Conservation (phyloP, 2,888 invertebrate species). For the Drosophila buzzatii region DNA sequence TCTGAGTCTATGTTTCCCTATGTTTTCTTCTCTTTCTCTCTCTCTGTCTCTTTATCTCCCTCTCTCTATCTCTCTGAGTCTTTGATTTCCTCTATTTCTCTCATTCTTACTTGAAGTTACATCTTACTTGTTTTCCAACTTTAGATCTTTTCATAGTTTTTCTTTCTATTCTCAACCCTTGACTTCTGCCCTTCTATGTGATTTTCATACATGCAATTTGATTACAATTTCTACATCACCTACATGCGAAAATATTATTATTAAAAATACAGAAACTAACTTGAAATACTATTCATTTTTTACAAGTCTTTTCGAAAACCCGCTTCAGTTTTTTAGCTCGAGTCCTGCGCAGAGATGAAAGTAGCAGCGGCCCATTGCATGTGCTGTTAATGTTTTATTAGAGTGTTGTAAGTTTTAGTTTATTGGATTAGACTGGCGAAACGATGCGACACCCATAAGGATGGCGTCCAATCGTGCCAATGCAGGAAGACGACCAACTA, state of each 20-base stretch:
- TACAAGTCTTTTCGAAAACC: neutral
- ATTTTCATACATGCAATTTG: neutral
- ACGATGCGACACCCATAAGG: slow-evolving; percentile 45
- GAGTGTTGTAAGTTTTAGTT: slow-evolving; percentile 46
- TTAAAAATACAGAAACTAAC: neutral
- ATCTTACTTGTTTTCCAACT: neutral
- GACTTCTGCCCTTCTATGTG: neutral
- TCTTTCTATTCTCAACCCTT: neutral
- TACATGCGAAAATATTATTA: neutral
- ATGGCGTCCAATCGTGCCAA: slow-evolving; percentile 11
- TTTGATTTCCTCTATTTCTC: neutral
- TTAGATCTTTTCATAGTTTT: too few relatives aligned
- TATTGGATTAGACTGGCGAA: slow-evolving; percentile 71
- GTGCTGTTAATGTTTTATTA: slow-evolving; percentile 13
- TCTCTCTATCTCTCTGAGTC: neutral
- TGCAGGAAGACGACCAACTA: neutral
- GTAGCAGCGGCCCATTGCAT: slow-evolving; percentile 14
- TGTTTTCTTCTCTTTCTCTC: too few relatives aligned
- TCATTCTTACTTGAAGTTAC: too few relatives aligned
- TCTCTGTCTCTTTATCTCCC: neutral
- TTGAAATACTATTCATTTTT: neutral
- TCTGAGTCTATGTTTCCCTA: too few relatives aligned
- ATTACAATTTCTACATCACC: neutral
- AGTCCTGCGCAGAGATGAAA: slow-evolving; percentile 26
- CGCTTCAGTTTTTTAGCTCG: neutral